Conservation (phyloP, 1,140 invertebrate species). For the fruit fly (Drosophila melanogaster) region DNA sequence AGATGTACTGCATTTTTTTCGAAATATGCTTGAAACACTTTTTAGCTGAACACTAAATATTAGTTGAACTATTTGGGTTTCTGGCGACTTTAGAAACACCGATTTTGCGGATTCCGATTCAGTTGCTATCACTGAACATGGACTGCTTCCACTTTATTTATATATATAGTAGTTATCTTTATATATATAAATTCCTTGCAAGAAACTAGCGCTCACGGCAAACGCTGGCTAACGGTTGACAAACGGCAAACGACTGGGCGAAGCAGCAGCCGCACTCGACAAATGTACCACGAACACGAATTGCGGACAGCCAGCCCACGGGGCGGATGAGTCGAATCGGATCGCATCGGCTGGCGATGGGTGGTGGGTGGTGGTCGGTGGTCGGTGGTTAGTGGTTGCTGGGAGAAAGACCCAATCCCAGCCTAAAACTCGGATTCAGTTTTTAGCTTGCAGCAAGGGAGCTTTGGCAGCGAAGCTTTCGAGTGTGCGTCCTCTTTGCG, state of each 20-base stretch:
- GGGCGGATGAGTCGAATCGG: conserved; percentile 28
- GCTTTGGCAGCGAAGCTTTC: conserved; percentile 30
- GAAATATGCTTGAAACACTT: conserved; percentile 21
- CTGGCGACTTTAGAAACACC: conserved; percentile 13
- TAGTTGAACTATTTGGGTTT: neutral
- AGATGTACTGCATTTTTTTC: conserved; percentile 74
- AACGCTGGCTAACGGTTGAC: conserved; percentile 64
- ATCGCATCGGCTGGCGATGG: neutral
- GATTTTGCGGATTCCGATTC: conserved; percentile 5
- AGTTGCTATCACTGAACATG: conserved; percentile 22
- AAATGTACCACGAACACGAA: conserved; percentile 60
- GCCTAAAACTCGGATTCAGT: conserved; percentile 9
- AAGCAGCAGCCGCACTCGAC: conserved; percentile 64
- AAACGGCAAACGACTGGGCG: conserved; percentile 74
- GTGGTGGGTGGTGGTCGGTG: conserved; percentile 3
- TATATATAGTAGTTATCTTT: conserved; percentile 11
- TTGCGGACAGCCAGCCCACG: conserved; percentile 28
- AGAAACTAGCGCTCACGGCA: conserved; percentile 39
- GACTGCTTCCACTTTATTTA: neutral
- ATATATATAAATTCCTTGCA: conserved; percentile 31
- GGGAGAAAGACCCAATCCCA: neutral
- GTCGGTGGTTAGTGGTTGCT: neutral
- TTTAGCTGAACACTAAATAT: conserved; percentile 23
- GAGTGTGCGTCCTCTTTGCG: conserved; percentile 35
- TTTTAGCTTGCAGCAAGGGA: conserved; percentile 4